Evolutionary conservation across 2,888 invertebrate species (phyloP).

Genomic region (Cordilura impudica): DNA sequence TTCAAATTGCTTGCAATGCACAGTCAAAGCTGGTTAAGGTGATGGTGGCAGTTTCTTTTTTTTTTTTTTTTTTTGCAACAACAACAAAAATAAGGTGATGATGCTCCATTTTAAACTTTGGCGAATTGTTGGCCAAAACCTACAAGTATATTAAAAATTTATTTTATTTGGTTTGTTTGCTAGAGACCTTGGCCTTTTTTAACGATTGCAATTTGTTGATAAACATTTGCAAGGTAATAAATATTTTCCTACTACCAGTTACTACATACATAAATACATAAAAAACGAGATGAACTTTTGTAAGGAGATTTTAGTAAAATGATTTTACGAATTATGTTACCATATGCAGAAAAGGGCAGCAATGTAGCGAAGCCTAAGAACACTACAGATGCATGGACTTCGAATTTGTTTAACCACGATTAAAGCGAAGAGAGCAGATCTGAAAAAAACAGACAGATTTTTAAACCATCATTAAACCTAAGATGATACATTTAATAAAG

Average conservation of each 20-base stretch:
- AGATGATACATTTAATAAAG: too few species aligned
- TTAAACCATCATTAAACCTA: too few species aligned
- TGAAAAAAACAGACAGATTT: too few species aligned
- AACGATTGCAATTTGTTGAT: conserved; percentile 76
- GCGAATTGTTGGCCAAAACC: conserved; percentile 46
- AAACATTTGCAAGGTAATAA: conserved; percentile 75
- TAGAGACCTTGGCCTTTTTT: conserved; percentile 65
- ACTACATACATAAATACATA: conserved; percentile 38
- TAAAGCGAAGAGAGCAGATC: too few species aligned
- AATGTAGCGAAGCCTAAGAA: too few species aligned
- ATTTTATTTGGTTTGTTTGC: conserved; percentile 46
- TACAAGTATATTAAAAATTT: conserved; percentile 41
- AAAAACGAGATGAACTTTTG: conserved; percentile 33
- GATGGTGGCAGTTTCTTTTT: conserved; percentile 22
- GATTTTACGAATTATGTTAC: background rate
- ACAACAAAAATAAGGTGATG: conserved; percentile 43
- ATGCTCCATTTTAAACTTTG: conserved; percentile 51
- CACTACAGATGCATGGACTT: too few species aligned
- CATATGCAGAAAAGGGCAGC: background rate
- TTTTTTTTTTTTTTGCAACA: background rate
- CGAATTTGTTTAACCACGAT: too few species aligned
- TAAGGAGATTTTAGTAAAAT: background rate
- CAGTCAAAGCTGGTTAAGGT: conserved; percentile 28
- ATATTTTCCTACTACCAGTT: conserved; percentile 65
- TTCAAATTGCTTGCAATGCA: conserved; percentile 51